Conservation (phyloP, 2,797 vertebrate species). For the Acropternis orthonyx region DNA sequence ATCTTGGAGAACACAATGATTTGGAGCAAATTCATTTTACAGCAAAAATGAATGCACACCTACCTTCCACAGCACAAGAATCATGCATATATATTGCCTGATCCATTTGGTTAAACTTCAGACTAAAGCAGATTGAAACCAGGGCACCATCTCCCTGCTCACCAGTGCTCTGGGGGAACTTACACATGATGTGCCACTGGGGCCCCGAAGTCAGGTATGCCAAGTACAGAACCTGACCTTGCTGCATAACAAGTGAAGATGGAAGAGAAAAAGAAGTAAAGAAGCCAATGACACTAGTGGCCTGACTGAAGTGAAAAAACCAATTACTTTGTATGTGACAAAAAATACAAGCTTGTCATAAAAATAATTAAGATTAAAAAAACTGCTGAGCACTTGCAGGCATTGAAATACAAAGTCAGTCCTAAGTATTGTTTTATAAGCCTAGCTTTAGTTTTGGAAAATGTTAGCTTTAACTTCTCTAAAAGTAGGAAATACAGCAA, state of each 20-base stretch:
- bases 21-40: not conserved
- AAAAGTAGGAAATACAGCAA: not conserved
- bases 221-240: not conserved
- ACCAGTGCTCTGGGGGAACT: not conserved
- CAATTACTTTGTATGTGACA: fast-evolving
- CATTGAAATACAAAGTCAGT: not conserved
- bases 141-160: not conserved
- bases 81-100: not conserved
- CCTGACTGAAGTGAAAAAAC: not conserved
- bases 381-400: not conserved
- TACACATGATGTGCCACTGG: not conserved
- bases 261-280: not conserved
- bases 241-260: not conserved
- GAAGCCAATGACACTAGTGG: not conserved
- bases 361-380: not conserved
- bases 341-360: not conserved
- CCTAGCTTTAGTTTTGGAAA: not conserved
- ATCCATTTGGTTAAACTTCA: not conserved
- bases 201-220: not conserved
- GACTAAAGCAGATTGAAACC: not conserved
- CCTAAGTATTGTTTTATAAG: not conserved
- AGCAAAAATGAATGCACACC: not conserved
- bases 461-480: not conserved
- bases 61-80: not conserved
- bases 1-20: not conserved